Percentiles rank a stretch among this genome's conserved stretches.
These are phyloP conservation scores for Oithona nana DNA, from an alignment of 2,888 invertebrate species.

Conservation along the genomic window DNA sequence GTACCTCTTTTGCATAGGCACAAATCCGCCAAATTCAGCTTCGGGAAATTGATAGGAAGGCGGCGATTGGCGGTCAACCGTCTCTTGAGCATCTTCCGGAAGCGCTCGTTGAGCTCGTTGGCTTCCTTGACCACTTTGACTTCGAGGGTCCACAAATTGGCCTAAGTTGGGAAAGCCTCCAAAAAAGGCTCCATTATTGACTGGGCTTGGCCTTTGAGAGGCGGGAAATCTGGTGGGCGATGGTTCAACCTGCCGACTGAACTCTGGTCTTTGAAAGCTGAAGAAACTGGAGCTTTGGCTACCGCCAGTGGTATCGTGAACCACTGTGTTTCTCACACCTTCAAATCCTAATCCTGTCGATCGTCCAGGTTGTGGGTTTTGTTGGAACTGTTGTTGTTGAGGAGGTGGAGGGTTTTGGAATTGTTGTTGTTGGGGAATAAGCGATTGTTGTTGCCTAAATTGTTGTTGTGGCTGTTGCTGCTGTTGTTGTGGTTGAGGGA, in stretches of 20 bases:
- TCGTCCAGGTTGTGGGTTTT: neutral
- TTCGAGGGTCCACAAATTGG: neutral
- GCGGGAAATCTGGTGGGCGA: neutral
- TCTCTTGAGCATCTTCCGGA: neutral
- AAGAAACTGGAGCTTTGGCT: constrained; percentile 14
- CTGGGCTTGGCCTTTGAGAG: neutral
- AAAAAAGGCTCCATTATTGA: neutral
- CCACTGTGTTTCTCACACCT: constrained; percentile 8
- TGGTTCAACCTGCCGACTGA: neutral
- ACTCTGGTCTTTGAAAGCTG: constrained; percentile 8
- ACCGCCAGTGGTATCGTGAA: constrained; percentile 7
- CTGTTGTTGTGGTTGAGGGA: neutral
- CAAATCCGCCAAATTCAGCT: constrained; percentile 12
- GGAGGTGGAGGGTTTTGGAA: neutral
- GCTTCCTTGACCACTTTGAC: neutral
- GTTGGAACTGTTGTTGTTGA: neutral
- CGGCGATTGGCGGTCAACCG: neutral
- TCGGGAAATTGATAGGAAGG: neutral
- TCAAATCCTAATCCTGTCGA: neutral
- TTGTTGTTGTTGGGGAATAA: too few relatives aligned
- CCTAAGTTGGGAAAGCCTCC: neutral
- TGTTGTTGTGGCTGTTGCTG: neutral
- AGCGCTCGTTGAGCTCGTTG: neutral
- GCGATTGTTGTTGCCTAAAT: neutral
- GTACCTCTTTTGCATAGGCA: too few relatives aligned